A percentile compares a stretch with the other conserved stretches of the same genome.
These are phyloP conservation scores for Drosophila neonasuta DNA, from an alignment of 2,888 invertebrate species.

Conservation along the genomic window DNA sequence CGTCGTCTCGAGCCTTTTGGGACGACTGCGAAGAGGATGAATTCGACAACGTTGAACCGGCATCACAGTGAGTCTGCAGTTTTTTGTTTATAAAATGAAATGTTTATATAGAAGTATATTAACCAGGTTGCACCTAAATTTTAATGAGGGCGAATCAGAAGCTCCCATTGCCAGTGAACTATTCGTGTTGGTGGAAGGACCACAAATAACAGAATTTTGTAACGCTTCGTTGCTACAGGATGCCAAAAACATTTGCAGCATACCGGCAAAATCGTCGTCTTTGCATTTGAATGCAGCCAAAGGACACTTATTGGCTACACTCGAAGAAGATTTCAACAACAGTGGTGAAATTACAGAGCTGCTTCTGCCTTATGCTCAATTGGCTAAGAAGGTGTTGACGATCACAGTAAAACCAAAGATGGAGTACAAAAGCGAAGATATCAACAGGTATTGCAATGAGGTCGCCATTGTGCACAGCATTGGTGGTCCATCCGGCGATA, in stretches of 20 bases:
- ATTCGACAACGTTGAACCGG: constrained; percentile 46
- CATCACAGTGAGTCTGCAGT: constrained; percentile 59
- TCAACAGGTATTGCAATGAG: constrained; percentile 68
- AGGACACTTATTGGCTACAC: constrained; percentile 64
- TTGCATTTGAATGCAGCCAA: constrained; percentile 55
- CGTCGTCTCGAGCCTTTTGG: constrained; percentile 82
- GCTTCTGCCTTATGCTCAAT: constrained; percentile 68
- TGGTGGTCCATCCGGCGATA: constrained; percentile 56
- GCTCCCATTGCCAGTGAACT: constrained; percentile 58
- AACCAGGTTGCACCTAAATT: constrained; percentile 64
- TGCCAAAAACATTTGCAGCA: constrained; percentile 63
- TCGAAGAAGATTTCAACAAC: constrained; percentile 78
- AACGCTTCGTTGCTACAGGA: constrained; percentile 62
- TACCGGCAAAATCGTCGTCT: constrained; percentile 67
- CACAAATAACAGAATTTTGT: constrained; percentile 72
- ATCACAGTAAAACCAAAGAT: constrained; percentile 79
- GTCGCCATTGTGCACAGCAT: constrained; percentile 77
- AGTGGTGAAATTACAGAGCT: constrained; percentile 78
- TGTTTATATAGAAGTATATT: neutral
- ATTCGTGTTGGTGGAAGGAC: constrained; percentile 78
- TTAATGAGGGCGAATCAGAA: constrained; percentile 34
- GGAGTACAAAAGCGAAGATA: constrained; percentile 80
- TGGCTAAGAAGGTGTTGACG: constrained; percentile 74
- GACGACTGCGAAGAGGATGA: constrained; percentile 81
- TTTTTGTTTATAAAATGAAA: constrained; percentile 12